A percentile compares a stretch with the other conserved stretches of the same genome.
These are phyloP conservation scores for Rhinatrema bivittatum DNA, from an alignment of 2,797 vertebrate genomes.

Conservation along the genomic window DNA sequence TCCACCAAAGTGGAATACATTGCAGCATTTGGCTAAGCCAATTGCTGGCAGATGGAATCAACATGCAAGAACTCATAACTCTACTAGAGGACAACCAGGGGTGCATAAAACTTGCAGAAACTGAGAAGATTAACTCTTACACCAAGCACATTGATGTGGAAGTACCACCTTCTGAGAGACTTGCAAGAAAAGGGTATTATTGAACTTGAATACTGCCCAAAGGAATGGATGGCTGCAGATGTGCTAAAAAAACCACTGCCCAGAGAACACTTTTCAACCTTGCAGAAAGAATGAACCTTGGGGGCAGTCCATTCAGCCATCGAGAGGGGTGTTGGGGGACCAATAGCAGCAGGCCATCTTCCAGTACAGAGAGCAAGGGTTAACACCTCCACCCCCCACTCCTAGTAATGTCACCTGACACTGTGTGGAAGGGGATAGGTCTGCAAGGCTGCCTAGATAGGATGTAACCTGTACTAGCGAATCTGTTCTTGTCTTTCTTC, in stretches of 20 bases:
- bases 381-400: no score
- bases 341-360: no score
- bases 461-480: no score
- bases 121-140: neutral
- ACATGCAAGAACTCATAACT: neutral
- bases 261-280: neutral
- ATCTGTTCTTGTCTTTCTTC: no score
- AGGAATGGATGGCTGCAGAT: neutral
- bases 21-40: neutral
- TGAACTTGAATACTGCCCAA: neutral
- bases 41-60: neutral
- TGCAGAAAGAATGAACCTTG: no score
- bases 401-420: no score
- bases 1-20: neutral
- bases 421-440: no score
- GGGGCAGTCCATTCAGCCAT: no score
- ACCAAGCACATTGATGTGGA: neutral
- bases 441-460: no score
- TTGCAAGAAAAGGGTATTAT: neutral
- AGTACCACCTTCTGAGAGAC: neutral
- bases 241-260: neutral
- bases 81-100: no score
- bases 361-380: no score
- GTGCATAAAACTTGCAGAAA: neutral
- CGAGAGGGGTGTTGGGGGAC: no score